Conservation (phyloP, 2,888 invertebrate genomes). For the Branchipolynoe longqiensis region DNA sequence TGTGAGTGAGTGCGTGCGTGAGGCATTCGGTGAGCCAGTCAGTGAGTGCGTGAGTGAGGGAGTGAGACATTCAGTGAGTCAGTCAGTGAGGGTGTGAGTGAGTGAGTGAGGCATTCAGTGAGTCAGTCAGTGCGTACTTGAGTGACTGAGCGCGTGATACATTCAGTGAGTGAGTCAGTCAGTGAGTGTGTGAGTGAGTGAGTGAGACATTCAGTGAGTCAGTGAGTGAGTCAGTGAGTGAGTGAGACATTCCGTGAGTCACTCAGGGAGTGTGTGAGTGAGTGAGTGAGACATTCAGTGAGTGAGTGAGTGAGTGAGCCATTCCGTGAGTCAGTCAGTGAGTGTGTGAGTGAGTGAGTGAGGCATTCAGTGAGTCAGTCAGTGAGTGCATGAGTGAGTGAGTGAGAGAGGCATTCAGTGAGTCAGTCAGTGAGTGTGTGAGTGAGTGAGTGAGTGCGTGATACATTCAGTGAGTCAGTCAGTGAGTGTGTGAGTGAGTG, state of each 20-base stretch:
- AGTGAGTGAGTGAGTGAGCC: slow-evolving; percentile 20
- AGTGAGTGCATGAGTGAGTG: slow-evolving; percentile 51
- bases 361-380: slow-evolving; percentile 57
- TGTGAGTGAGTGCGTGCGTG: neutral
- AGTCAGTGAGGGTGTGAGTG: neutral
- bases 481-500: slow-evolving; percentile 31
- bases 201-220: neutral
- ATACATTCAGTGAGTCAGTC: neutral
- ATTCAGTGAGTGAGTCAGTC: neutral
- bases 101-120: neutral
- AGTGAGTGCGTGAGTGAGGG: neutral
- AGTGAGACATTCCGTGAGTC: neutral
- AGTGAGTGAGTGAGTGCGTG: slow-evolving; percentile 22
- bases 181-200: neutral
- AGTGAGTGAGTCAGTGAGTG: neutral
- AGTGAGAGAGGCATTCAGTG: slow-evolving; percentile 10
- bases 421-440: slow-evolving; percentile 18
- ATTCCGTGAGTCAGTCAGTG: neutral
- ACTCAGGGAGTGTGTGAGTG: neutral
- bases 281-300: neutral
- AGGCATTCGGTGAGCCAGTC: neutral
- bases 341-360: slow-evolving; percentile 44
- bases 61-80: neutral
- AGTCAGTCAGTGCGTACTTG: neutral
- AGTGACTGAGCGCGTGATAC: neutral